Evolutionary conservation across 2,888 invertebrate species (phyloP), one percentile per base, ranked within the genome.

Genomic region (Chirona hameri): DNA sequence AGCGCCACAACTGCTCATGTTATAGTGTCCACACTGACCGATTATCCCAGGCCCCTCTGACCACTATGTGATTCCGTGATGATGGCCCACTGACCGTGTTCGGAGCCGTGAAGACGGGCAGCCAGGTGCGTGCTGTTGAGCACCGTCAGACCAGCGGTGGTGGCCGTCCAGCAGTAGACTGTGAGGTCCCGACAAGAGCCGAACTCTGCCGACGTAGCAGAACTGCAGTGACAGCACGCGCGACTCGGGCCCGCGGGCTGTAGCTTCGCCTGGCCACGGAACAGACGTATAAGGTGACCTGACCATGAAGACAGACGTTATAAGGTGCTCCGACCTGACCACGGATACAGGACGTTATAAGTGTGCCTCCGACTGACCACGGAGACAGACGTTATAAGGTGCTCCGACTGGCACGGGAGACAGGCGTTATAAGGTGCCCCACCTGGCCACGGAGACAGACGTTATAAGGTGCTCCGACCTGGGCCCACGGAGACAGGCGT

Each of bases 121-220:
- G 76, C 76, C 76, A 76, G 76, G 76, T 76, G 39, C 76, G 76
- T 10, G 76, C 5, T n/a, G 76, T 39, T 76, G 76, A 76, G 5
- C 24, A 39, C 76, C 7, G 18, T 18, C 31, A 76, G 76, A 9
- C 76, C 76, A 21, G 4, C 10, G 39, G 76, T 76, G 76, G 76
- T 76, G 76, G 39, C 76, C 18, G 15, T 39, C n/a, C 76, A 76
- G 39, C 76, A 76, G 76, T 21, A 76, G 39, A 18, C 24, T 5
- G 76, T 39, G 21, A 21, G 76, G 76, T 18, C 76, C 76, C 21
- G 39, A 39, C 39, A n/a, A 76, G 15, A 0, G 76, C 31, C 39
- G 18, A 18, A 21, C 39, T 76, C 31, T 31, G 76, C 21, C 76
- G 76, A 18, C 39, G 31, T 39, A 31, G 21, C n/a, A n/a, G 31